phyloP scores from a whole-genome alignment of 1,140 invertebrate species.

The Conus ventricosus region DNA sequence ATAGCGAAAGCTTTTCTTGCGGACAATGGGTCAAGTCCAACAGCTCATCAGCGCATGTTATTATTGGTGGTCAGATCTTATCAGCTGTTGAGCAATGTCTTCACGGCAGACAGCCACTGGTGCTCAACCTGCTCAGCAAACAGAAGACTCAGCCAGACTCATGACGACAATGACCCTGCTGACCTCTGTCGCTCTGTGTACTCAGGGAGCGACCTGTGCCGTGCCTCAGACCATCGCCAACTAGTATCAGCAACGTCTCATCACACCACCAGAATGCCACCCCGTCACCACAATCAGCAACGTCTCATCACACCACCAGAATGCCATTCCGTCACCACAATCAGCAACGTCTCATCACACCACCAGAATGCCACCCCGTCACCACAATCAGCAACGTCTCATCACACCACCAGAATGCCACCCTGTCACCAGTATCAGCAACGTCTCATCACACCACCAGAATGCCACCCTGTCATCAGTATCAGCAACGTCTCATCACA shows the following conservation, averaged over 20 bases:
- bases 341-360: background rate
- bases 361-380: background rate
- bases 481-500: background rate
- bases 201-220: background rate
- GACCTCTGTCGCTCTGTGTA: background rate
- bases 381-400: background rate
- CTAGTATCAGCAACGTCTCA: background rate
- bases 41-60: no score
- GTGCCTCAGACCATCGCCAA: background rate
- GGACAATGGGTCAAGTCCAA: no score
- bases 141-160: background rate
- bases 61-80: constrained; percentile 64
- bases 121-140: background rate
- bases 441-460: background rate
- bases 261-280: background rate
- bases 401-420: background rate
- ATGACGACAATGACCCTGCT: background rate
- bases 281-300: background rate
- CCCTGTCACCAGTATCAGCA: background rate
- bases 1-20: no score
- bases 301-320: background rate
- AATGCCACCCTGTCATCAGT: background rate
- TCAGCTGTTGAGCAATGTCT: constrained; percentile 48
- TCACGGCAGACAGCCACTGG: background rate
- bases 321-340: background rate